Conservation (phyloP, 2,113 vertebrate genomes). For the Psammodynastes pulverulentus region DNA sequence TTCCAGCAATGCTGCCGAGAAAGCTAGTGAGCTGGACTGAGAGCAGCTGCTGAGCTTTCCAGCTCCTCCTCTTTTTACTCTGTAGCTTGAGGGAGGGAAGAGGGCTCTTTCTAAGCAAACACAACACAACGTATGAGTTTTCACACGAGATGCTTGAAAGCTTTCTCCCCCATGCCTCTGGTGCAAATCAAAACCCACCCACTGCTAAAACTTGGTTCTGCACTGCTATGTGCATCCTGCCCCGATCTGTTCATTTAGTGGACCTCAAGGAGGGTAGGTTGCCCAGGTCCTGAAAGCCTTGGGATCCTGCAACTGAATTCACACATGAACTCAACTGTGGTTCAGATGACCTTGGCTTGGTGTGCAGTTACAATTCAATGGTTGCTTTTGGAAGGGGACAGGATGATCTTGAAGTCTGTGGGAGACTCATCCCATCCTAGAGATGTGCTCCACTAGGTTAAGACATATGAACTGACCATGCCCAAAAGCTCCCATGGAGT, state of each 20-base stretch:
- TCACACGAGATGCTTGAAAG: not conserved
- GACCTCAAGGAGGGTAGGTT: not conserved
- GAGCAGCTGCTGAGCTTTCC: not conserved
- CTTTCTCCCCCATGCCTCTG: too few relatives aligned
- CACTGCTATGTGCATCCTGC: not conserved
- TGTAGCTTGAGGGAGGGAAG: not conserved
- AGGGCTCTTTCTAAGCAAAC: not conserved
- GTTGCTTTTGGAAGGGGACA: not conserved
- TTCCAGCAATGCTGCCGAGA: not conserved
- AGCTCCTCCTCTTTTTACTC: constrained; percentile 9
- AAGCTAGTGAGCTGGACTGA: not conserved
- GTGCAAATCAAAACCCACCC: not conserved
- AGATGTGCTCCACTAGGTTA: not conserved
- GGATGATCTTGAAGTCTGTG: not conserved
- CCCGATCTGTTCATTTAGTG: not conserved
- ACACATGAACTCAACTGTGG: not conserved
- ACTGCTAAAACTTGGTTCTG: not conserved
- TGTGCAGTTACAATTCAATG: not conserved
- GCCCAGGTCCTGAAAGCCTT: not conserved
- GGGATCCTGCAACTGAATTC: not conserved
- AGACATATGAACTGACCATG: not conserved
- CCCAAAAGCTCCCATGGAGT: not conserved
- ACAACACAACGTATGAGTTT: too few relatives aligned
- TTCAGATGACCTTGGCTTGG: not conserved
- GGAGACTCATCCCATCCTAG: not conserved